Evolutionary conservation across 2,113 vertebrate species (phyloP), one percentile per base, ranked within the genome.

Genomic region (Tetrao urogallus): DNA sequence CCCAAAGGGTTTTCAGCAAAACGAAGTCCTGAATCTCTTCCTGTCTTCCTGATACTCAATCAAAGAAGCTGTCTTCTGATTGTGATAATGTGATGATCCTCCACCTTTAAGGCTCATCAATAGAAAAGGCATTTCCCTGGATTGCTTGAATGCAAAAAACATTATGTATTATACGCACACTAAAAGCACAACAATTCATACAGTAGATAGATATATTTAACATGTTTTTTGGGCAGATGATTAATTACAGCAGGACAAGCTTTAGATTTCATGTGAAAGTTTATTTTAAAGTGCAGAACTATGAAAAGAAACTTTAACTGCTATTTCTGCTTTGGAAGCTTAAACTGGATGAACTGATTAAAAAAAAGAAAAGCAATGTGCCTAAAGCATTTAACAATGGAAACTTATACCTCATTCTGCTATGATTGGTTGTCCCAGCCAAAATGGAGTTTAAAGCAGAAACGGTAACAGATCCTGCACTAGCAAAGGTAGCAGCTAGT

Each of bases 51-150:
- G 13, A 80, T 38, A 28, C 18, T 74, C 7, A 9, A 27, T 5
- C 36, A 45, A 67, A 85, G 5, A 0, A 54, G 4, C 0, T 0
- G 10, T 66, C 27, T 69, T 89, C 71, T 66, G 30, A 66, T 65
- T 1, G 0, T 52, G 32, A n/a, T 50, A 54, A 45, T 42, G 13
- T 76, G 18, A 58, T 2, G 6, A 69, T 6, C 3, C 24, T 82
- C 16, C 54, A 76, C 11, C 38, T 24, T 71, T 71, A 28, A 89
- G 21, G 42, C 79, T 61, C 87, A 30, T 56, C 50, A 32, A 3
- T 30, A 50, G 22, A 50, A 79, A 81, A 56, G 5, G 4, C 28
- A 58, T 24, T 17, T 56, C 73, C 27, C 30, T 40, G 20, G 54
- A 87, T 43, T 61, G 27, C 70, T 64, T 54, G 28, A 38, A 38